Conservation (phyloP, 2,797 vertebrate genomes). For the Neosilurus mollespiculum region DNA sequence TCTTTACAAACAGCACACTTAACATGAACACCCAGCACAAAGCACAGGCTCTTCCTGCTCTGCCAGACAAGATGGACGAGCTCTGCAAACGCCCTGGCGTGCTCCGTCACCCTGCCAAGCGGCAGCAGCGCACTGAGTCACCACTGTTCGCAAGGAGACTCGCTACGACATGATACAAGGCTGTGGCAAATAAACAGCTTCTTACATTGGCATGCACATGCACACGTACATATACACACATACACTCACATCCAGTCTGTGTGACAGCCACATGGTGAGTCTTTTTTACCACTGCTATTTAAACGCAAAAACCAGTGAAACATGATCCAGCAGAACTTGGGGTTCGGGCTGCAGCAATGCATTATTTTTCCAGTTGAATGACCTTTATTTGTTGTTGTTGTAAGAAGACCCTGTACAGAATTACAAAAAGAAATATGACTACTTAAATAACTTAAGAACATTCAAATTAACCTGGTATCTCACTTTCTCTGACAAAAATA, state of each 20-base stretch:
- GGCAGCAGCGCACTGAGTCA: constrained; percentile 33
- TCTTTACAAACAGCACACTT: constrained; percentile 18
- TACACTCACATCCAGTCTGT: not conserved
- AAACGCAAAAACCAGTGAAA: not conserved
- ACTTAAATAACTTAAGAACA: not conserved
- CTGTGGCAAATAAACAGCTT: constrained; percentile 36
- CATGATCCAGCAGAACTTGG: not conserved
- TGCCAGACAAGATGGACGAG: constrained; percentile 40
- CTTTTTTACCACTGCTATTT: not conserved
- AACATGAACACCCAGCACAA: constrained; percentile 2
- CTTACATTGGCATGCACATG: not conserved
- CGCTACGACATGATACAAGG: constrained; percentile 6
- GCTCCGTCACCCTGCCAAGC: constrained; percentile 15
- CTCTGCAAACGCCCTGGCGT: constrained; percentile 23
- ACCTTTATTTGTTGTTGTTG: not conserved
- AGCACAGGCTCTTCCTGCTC: constrained; percentile 20
- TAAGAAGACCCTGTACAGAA: not conserved
- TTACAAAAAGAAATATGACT: not conserved
- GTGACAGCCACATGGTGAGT: not conserved
- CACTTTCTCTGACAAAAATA: not conserved
- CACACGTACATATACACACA: not conserved
- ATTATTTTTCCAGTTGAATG: not conserved
- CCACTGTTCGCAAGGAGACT: constrained; percentile 8
- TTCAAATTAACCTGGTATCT: not conserved
- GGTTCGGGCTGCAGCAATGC: not conserved